Conservation (phyloP, 2,888 invertebrate genomes). For the Euplexia lucipara region DNA sequence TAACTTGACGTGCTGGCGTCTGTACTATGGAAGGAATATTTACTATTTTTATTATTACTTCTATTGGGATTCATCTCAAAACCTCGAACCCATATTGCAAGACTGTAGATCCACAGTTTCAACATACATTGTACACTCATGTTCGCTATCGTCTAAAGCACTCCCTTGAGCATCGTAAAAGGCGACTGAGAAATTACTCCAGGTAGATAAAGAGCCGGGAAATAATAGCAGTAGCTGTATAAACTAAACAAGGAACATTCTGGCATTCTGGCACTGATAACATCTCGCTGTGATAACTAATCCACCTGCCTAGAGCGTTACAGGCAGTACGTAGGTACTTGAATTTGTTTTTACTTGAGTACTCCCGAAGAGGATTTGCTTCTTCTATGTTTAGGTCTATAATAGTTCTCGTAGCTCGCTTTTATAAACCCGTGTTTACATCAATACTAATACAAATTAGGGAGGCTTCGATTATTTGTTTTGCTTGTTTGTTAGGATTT, state of each 20-base stretch:
- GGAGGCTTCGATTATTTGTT: too few species aligned
- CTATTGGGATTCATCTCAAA: too few species aligned
- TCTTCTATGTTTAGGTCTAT: too few species aligned
- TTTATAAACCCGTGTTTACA: too few species aligned
- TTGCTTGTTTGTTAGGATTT: too few species aligned
- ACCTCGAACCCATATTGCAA: neutral
- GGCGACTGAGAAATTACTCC: constrained; percentile 20
- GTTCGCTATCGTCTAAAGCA: constrained; percentile 2
- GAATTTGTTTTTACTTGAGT: neutral
- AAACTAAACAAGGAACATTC: constrained; percentile 4
- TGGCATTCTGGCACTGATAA: neutral
- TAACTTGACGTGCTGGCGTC: too few species aligned
- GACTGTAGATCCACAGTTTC: neutral
- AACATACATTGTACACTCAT: constrained; percentile 1
- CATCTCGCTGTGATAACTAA: constrained; percentile 6
- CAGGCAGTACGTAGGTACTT: neutral
- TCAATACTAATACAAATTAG: too few species aligned
- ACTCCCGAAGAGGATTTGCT: too few species aligned
- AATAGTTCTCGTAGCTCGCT: too few species aligned
- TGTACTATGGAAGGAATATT: too few species aligned
- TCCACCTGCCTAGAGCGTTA: neutral
- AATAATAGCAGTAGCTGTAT: neutral
- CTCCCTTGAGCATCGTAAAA: constrained; percentile 31
- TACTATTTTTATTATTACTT: too few species aligned
- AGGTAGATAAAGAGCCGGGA: neutral